Evolutionary conservation across 1,140 invertebrate genomes (phyloP).

Genomic region (Euwallacea fornicatus): DNA sequence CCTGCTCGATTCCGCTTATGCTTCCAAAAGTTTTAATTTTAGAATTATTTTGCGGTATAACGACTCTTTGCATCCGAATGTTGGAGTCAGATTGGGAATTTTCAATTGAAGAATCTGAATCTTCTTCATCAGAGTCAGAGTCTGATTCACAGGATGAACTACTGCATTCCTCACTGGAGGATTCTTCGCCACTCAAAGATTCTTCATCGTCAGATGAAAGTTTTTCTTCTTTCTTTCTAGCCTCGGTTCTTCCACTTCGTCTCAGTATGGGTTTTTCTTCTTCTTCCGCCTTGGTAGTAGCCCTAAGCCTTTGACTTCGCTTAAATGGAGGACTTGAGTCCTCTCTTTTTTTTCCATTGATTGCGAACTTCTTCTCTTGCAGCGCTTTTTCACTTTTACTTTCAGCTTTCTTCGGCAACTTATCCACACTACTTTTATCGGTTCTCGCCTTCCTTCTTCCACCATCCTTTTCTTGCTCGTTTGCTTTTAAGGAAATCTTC

Average conservation of each 20-base stretch:
- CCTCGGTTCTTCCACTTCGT: conserved; percentile 20
- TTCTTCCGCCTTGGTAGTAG: not conserved
- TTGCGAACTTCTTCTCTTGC: conserved; percentile 7
- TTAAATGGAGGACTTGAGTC: conserved; percentile 6
- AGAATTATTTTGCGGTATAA: conserved; percentile 29
- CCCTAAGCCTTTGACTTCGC: conserved; percentile 28
- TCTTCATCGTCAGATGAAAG: conserved; percentile 19
- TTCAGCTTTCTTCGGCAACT: conserved; percentile 9
- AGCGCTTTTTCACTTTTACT: not conserved
- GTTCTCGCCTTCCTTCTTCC: conserved; percentile 16
- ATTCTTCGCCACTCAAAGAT: conserved; percentile 37
- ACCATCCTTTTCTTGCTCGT: conserved; percentile 11
- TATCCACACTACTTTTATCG: conserved; percentile 1
- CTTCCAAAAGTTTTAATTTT: conserved; percentile 56
- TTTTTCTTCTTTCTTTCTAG: conserved; percentile 22
- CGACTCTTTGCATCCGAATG: conserved; percentile 40
- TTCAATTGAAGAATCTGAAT: conserved; percentile 42
- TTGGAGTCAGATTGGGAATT: conserved; percentile 38
- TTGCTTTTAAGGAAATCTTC: not conserved
- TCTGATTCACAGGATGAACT: conserved; percentile 54
- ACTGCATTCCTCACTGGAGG: conserved; percentile 46
- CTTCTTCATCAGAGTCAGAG: conserved; percentile 51
- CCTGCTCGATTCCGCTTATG: conserved; percentile 54
- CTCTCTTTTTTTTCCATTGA: conserved; percentile 12
- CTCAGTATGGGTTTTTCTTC: conserved; percentile 16